Evolutionary conservation across 2,797 vertebrate genomes (phyloP).

Genomic region (Enteromius treurensis): DNA sequence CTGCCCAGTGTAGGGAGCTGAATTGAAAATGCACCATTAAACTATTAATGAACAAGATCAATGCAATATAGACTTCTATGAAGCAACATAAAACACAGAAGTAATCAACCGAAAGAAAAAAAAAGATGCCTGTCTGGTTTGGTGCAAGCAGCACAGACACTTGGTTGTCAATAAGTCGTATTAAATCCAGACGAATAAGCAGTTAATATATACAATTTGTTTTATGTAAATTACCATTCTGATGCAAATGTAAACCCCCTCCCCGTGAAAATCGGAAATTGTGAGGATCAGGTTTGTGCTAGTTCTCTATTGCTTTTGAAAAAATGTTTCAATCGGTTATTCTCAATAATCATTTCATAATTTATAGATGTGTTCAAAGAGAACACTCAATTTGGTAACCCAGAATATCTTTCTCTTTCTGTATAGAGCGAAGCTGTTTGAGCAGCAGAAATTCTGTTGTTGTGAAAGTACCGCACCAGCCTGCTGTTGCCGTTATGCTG

Average conservation of each 20-base stretch:
- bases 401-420: background rate
- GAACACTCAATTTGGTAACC: background rate
- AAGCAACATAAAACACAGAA: background rate
- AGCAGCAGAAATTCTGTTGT: background rate
- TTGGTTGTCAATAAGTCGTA: background rate
- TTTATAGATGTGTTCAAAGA: background rate
- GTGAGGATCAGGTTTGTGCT: background rate
- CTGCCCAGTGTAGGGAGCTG: too few relatives aligned
- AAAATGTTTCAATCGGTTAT: background rate
- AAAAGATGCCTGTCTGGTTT: background rate
- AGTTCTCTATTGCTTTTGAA: background rate
- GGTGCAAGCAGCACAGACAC: background rate
- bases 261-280: background rate
- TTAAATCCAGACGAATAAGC: background rate
- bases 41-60: slow-evolving; percentile 1
- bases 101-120: background rate
- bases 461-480: background rate
- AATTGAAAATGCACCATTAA: background rate
- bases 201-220: background rate
- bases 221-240: background rate
- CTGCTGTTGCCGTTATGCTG: background rate
- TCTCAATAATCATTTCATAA: background rate
- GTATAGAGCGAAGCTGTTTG: background rate
- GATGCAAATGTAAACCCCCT: background rate
- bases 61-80: background rate